These are phyloP conservation scores for Auanema freiburgensis DNA, from an alignment of 2,888 invertebrate species.

Conservation along the genomic window DNA sequence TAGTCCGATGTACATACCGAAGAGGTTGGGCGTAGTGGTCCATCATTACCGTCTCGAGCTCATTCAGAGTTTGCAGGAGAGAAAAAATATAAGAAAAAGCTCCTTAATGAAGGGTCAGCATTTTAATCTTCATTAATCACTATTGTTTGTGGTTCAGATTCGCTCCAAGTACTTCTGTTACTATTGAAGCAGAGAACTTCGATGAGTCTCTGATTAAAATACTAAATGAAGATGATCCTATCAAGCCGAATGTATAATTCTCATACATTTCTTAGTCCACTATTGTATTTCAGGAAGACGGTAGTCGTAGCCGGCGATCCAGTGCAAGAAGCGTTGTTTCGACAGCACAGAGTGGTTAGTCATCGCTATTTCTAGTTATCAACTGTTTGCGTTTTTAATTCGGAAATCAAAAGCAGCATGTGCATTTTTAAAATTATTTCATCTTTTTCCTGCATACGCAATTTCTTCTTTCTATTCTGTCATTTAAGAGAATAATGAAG, in stretches of 20 bases:
- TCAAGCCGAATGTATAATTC: background rate
- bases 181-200: constrained; percentile 15
- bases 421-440: background rate
- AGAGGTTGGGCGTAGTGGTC: constrained; percentile 32
- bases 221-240: constrained; percentile 13
- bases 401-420: background rate
- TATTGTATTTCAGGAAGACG: constrained; percentile 6
- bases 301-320: constrained; percentile 11
- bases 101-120: constrained; percentile 10
- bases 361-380: background rate
- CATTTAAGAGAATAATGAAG: constrained; percentile 23
- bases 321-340: constrained; percentile 16
- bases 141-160: constrained; percentile 4
- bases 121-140: background rate
- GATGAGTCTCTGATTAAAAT: constrained; percentile 14
- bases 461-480: constrained; percentile 1
- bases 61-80: constrained; percentile 25
- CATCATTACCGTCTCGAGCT: constrained; percentile 38
- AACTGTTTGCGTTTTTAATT: background rate
- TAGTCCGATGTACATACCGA: constrained; percentile 24
- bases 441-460: constrained; percentile 1
- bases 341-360: constrained; percentile 1
- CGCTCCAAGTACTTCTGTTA: constrained; percentile 17
- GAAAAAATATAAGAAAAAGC: background rate
- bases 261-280: no score